Evolutionary conservation across 2,797 vertebrate genomes (phyloP).

Genomic region (Echiichthys vipera): DNA sequence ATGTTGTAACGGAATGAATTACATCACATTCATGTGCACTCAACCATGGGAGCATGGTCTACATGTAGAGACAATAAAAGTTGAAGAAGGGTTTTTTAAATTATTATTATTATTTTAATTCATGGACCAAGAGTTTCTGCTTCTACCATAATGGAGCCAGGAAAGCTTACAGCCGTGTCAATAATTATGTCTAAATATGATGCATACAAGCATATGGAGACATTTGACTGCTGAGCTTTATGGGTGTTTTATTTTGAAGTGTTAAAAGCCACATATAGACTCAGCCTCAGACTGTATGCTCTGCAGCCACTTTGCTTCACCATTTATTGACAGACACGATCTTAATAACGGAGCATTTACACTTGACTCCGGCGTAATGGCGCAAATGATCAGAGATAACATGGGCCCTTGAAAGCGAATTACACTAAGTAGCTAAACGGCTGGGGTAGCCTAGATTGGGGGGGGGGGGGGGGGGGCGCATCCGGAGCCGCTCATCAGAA

Average conservation of each 20-base stretch:
- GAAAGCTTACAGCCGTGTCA: too few species aligned
- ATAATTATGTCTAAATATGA: too few species aligned
- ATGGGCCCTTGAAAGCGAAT: constrained; percentile 93
- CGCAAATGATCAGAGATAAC: constrained; percentile 95
- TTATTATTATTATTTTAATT: too few species aligned
- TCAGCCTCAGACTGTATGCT: constrained; percentile 50
- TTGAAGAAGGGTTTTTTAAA: too few species aligned
- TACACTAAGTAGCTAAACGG: constrained; percentile 94
- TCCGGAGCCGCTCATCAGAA: constrained; percentile 89
- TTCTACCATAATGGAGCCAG: too few species aligned
- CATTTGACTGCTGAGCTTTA: not conserved
- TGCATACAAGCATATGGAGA: too few species aligned
- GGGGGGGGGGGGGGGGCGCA: constrained; percentile 74
- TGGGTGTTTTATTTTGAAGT: constrained; percentile 15
- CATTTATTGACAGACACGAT: constrained; percentile 81
- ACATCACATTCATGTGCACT: not conserved
- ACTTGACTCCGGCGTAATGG: constrained; percentile 94
- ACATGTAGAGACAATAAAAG: too few species aligned
- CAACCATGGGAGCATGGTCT: not conserved
- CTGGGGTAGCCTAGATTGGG: constrained; percentile 79
- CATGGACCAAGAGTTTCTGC: too few species aligned
- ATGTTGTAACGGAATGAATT: not conserved
- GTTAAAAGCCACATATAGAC: constrained; percentile 49
- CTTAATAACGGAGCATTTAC: constrained; percentile 90
- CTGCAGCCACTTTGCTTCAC: constrained; percentile 74